A percentile compares a stretch with the other conserved stretches of the same genome.
Conservation (phyloP, 2,888 invertebrate genomes). For the Drosophila aldrichi region DNA sequence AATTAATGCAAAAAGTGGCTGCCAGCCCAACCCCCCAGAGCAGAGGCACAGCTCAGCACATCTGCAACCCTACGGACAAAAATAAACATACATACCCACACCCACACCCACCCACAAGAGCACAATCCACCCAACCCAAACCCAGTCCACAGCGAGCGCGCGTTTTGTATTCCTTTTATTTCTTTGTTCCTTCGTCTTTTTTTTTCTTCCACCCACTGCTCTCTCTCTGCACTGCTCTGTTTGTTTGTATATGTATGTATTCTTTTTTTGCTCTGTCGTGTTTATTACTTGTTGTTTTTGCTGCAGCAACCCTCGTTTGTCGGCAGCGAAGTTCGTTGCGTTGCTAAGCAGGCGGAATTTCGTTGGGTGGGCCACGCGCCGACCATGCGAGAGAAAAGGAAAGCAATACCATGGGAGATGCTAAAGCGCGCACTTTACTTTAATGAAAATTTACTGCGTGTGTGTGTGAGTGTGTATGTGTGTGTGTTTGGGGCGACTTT, state of each 20-base stretch:
- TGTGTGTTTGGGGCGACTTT: slow-evolving; percentile 42
- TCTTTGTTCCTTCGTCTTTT: slow-evolving; percentile 21
- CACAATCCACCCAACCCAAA: neutral
- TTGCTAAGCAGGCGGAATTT: slow-evolving; percentile 51
- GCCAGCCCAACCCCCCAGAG: slow-evolving; percentile 40
- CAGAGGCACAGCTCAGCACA: slow-evolving; percentile 4
- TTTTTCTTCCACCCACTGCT: slow-evolving; percentile 6
- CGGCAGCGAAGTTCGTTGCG: slow-evolving; percentile 27
- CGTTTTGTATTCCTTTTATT: slow-evolving; percentile 17
- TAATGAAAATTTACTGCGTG: slow-evolving; percentile 52
- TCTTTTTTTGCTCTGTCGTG: slow-evolving; percentile 36
- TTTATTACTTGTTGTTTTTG: slow-evolving; percentile 59
- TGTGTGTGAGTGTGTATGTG: slow-evolving; percentile 3
- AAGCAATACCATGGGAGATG: slow-evolving; percentile 9
- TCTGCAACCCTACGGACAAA: slow-evolving; percentile 63
- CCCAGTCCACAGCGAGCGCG: slow-evolving; percentile 22
- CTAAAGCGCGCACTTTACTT: slow-evolving; percentile 48
- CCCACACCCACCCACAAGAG: slow-evolving; percentile 24
- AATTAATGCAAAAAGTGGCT: slow-evolving; percentile 79
- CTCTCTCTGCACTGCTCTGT: slow-evolving; percentile 14
- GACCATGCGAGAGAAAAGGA: slow-evolving; percentile 5
- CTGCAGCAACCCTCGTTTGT: slow-evolving; percentile 46
- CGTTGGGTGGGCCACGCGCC: slow-evolving; percentile 25
- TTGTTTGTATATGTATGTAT: slow-evolving; percentile 11
- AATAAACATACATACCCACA: slow-evolving; percentile 57